phyloP scores from a whole-genome alignment of 1,140 invertebrate species.

The Pseudomyrmex flavicornis region DNA sequence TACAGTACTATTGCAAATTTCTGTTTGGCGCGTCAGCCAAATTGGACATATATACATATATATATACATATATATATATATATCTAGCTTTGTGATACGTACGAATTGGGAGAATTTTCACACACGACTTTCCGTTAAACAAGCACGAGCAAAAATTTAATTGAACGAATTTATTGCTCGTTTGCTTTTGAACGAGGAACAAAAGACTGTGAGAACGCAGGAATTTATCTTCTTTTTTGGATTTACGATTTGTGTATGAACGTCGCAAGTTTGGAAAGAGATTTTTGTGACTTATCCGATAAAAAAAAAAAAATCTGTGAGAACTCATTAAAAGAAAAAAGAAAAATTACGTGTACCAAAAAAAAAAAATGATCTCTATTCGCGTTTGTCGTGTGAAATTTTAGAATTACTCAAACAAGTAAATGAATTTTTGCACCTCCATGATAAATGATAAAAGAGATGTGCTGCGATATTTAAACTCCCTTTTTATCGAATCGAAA shows the following conservation, averaged over 20 bases:
- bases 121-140: constrained; percentile 1
- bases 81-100: not conserved
- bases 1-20: not conserved
- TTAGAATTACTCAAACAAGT: not conserved
- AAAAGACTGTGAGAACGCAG: not conserved
- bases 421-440: not conserved
- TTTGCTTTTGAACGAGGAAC: constrained; percentile 13
- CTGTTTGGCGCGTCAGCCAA: not conserved
- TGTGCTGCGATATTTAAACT: not conserved
- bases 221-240: not conserved
- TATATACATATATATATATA: not conserved
- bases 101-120: not conserved
- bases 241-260: not conserved
- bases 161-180: constrained; percentile 15
- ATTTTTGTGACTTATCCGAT: not conserved
- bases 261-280: not conserved
- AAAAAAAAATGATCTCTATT: not conserved
- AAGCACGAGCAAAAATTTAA: constrained; percentile 2
- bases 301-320: not conserved
- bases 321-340: not conserved
- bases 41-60: not conserved
- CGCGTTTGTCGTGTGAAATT: not conserved
- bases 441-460: not conserved
- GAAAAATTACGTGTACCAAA: not conserved
- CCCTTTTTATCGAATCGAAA: not conserved